phyloP scores from a whole-genome alignment of 2,113 vertebrate species.

The Urocolius indicus region DNA sequence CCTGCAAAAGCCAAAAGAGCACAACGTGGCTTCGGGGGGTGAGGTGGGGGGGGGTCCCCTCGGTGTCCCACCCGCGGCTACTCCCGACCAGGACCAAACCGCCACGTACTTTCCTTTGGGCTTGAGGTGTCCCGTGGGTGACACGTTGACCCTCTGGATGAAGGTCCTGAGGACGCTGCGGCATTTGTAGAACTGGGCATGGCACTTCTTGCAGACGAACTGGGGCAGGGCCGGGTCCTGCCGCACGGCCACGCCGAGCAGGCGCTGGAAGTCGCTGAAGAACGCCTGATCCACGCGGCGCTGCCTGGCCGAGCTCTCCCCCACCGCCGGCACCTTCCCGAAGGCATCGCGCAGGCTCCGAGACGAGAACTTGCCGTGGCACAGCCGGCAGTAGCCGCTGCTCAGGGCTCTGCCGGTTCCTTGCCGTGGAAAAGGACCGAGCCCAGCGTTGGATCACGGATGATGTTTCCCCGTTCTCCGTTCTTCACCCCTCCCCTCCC shows the following conservation, averaged over 20 bases:
- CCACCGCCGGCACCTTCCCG: constrained; percentile 72
- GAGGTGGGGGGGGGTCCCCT: no score
- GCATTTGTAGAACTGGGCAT: constrained; percentile 95
- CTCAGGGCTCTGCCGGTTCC: constrained; percentile 73
- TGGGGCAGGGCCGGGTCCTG: constrained; percentile 86
- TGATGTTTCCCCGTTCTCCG: no score
- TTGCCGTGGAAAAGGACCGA: constrained; percentile 20
- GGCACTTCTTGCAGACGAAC: constrained; percentile 94
- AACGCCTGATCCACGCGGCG: constrained; percentile 80
- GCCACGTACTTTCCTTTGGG: constrained; percentile 74
- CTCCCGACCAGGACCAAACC: accelerated
- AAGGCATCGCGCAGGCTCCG: constrained; percentile 89
- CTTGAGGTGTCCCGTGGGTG: constrained; percentile 68
- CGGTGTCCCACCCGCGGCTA: no score
- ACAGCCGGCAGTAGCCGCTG: constrained; percentile 89
- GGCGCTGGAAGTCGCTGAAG: constrained; percentile 88
- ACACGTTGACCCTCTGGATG: constrained; percentile 89
- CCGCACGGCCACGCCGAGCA: constrained; percentile 87
- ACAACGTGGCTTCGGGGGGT: background rate
- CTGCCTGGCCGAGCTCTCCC: constrained; percentile 70
- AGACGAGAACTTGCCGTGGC: constrained; percentile 92
- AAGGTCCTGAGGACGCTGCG: constrained; percentile 87
- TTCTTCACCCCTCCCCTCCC: no score
- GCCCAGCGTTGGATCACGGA: background rate
- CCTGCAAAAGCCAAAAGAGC: constrained; percentile 64